These are phyloP conservation scores for Anoplolepis gracilipes DNA, from an alignment of 1,140 invertebrate genomes.

Conservation along the genomic window DNA sequence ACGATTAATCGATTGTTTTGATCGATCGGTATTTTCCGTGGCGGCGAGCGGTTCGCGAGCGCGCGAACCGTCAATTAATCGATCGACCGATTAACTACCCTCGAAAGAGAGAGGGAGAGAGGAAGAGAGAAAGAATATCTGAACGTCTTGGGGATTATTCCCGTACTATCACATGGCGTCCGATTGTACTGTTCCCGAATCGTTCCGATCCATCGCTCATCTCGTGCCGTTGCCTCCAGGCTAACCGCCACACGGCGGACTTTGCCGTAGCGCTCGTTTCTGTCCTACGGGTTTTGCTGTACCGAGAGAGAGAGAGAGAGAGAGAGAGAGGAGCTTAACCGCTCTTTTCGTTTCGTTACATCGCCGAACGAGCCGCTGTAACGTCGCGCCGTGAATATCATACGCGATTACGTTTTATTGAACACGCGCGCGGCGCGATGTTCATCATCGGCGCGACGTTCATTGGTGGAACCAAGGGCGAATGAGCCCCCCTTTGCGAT, in stretches of 20 bases:
- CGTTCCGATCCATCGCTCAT: constrained; percentile 61
- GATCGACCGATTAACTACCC: constrained; percentile 54
- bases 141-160: constrained; percentile 33
- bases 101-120: not conserved
- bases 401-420: constrained; percentile 46
- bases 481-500: not conserved
- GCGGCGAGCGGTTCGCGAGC: constrained; percentile 14
- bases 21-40: constrained; percentile 54
- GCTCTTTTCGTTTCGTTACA: constrained; percentile 54
- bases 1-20: constrained; percentile 51
- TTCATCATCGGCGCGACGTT: not conserved
- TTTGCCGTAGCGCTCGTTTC: constrained; percentile 39
- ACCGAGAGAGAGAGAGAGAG: not conserved
- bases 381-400: constrained; percentile 37
- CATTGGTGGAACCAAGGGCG: too few relatives aligned
- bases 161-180: not conserved
- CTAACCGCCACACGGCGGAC: constrained; percentile 25
- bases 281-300: constrained; percentile 52
- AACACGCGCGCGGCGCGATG: constrained; percentile 6
- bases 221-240: constrained; percentile 47
- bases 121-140: too few relatives aligned
- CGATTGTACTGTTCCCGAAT: constrained; percentile 62
- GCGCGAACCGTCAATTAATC: constrained; percentile 55
- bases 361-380: constrained; percentile 42
- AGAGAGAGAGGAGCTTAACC: constrained; percentile 17